Evolutionary conservation across 2,797 vertebrate genomes (phyloP), one percentile per base, ranked within the genome.

Genomic region (Tokudaia tokunoshimensis): DNA sequence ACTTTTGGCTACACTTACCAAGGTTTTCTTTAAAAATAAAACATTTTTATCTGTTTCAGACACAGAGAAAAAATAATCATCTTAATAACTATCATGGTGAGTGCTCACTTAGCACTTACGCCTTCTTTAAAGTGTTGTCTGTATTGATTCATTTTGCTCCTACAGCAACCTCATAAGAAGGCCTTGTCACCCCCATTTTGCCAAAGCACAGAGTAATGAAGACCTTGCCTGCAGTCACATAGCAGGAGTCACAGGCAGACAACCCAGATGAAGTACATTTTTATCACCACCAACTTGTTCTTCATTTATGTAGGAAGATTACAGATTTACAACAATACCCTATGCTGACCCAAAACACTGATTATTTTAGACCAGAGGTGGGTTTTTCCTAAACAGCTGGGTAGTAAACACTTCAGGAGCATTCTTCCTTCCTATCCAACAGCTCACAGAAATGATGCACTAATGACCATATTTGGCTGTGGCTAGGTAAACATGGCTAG

Each of bases 361-460:
- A 41, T 75, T 95, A 59, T 72, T 93, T 70, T 34, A 96, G 55
- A 70, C 31, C 61, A 52, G 7, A 34, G 15, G 2, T 47, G 22
- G 78, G 37, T 75, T 94, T 61, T 67, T 65, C 92, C 10, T 52
- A 87, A 87, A 72, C 4, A 8, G 3, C 5, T 61, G 44, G 12
- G 22, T 1, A 47, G 10, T 4, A 89, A 59, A 79, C 31, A 22
- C 17, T 57, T 55, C 1, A 57, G 67, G 6, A 6, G 34, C 13
- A 0, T 24, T 91, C 47, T 70, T 2, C 8, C 65, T 15, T 8
- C 11, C 3, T 12, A 41, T 22, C 22, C 34, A 92, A 55, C 74
- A 19, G 31, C 55, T 86, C n/a, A 22, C 31, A 11, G 0, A 50
- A 37, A 55, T 0, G 76, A 41, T 13, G 20, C 0, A 0, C 1